Evolutionary conservation across 2,888 invertebrate species (phyloP).

Genomic region (Hydropsyche betteni): DNA sequence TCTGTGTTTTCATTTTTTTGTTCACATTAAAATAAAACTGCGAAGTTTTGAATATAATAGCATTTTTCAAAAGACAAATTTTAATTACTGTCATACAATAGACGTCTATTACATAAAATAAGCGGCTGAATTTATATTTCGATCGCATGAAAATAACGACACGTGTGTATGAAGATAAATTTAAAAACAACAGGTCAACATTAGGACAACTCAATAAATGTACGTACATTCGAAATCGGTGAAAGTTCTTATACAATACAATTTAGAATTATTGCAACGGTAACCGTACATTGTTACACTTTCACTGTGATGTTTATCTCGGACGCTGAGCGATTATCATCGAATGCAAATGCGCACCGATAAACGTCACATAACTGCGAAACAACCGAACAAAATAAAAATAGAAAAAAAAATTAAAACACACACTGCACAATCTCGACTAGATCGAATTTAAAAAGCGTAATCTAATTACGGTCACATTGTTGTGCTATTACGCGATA

Average conservation of each 20-base stretch:
- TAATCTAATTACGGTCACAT: conserved; percentile 16
- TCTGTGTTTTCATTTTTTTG: too few relatives aligned
- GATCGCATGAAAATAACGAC: too few relatives aligned
- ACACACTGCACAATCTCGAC: background rate
- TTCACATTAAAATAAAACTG: too few relatives aligned
- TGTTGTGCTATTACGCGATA: conserved; percentile 7
- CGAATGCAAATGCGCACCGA: background rate
- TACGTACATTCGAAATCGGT: background rate
- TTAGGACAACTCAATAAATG: too few relatives aligned
- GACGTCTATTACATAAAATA: too few relatives aligned
- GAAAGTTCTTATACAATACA: conserved; percentile 29
- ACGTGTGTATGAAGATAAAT: too few relatives aligned
- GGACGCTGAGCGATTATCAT: conserved; percentile 16
- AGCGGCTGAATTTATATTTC: too few relatives aligned
- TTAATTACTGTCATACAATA: too few relatives aligned
- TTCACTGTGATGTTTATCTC: conserved; percentile 20
- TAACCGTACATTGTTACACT: conserved; percentile 23
- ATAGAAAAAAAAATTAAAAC: background rate
- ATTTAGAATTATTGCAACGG: conserved; percentile 3
- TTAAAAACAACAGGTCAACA: too few relatives aligned
- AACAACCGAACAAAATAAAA: background rate
- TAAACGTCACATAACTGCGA: background rate
- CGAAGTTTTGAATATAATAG: too few relatives aligned
- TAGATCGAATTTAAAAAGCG: conserved; percentile 18
- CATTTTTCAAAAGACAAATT: too few relatives aligned